These are phyloP conservation scores for Meteorus cinctellus DNA, from an alignment of 2,888 invertebrate genomes.

Conservation along the genomic window DNA sequence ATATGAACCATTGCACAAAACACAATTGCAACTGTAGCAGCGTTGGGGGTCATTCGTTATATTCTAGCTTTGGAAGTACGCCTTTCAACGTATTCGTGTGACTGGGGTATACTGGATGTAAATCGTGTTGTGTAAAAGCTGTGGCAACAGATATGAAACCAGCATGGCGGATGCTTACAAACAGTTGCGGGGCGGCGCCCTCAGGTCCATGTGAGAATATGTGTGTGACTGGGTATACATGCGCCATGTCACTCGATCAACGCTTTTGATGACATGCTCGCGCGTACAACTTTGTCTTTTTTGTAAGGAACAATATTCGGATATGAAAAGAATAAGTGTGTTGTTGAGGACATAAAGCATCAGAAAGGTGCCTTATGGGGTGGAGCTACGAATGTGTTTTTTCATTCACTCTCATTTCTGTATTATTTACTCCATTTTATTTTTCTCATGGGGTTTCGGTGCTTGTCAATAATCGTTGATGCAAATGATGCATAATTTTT, in stretches of 20 bases:
- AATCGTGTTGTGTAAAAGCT: constrained; percentile 66
- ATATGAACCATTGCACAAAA: not conserved
- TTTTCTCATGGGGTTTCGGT: not conserved
- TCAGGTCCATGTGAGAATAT: not conserved
- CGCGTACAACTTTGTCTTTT: constrained; percentile 30
- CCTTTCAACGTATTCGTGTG: not conserved
- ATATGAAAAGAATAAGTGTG: not conserved
- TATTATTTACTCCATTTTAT: constrained; percentile 10
- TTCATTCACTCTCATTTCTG: not conserved
- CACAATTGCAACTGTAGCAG: not conserved
- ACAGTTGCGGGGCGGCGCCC: constrained; percentile 70
- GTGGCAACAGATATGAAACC: constrained; percentile 68
- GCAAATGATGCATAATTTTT: too few species aligned
- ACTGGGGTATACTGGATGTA: constrained; percentile 28
- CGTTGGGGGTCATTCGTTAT: constrained; percentile 9
- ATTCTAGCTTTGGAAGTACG: constrained; percentile 9
- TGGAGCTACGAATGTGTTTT: constrained; percentile 33
- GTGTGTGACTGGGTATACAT: constrained; percentile 19
- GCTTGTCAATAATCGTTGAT: too few species aligned
- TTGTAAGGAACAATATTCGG: constrained; percentile 15
- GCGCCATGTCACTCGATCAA: constrained; percentile 25
- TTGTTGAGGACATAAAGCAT: not conserved
- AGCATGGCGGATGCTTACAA: constrained; percentile 73
- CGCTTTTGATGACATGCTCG: constrained; percentile 33
- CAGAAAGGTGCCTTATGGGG: constrained; percentile 19